phyloP scores from a whole-genome alignment of 2,113 vertebrate genomes.

The Trochalopteron elliotii region DNA sequence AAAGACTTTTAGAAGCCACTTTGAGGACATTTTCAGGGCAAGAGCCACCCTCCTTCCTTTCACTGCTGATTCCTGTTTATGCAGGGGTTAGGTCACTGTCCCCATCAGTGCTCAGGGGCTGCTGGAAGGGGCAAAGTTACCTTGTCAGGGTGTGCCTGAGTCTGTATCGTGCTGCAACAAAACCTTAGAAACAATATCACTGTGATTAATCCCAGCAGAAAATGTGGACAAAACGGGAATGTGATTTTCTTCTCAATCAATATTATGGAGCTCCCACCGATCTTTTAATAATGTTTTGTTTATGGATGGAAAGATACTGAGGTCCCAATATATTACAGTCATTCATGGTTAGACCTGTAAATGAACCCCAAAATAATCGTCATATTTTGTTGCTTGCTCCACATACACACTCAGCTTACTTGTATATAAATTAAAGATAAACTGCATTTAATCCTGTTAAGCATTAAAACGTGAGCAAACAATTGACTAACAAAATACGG shows the following conservation, averaged over 20 bases:
- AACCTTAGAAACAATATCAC: constrained; percentile 37
- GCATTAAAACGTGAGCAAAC: constrained; percentile 46
- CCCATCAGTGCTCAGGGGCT: neutral
- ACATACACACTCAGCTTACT: neutral
- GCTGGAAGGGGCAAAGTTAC: neutral
- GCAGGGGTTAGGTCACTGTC: neutral
- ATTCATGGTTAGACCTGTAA: constrained; percentile 17
- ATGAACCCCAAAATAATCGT: neutral
- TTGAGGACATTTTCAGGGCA: neutral
- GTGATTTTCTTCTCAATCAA: neutral
- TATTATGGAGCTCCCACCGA: neutral
- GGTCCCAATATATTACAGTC: neutral
- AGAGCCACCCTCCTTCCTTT: neutral
- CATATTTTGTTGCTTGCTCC: constrained; percentile 18
- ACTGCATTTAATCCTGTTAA: constrained; percentile 47
- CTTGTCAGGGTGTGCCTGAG: neutral
- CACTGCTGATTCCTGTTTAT: neutral
- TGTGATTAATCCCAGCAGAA: constrained; percentile 48
- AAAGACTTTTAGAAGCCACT: neutral
- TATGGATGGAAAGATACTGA: constrained; percentile 18
- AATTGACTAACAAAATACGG: constrained; percentile 38
- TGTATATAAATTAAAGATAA: constrained; percentile 38
- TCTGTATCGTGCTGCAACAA: neutral
- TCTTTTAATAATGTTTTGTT: constrained; percentile 36
- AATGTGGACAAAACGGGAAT: neutral